Evolutionary conservation across 1,140 invertebrate genomes (phyloP), one percentile per base, ranked within the genome.

Genomic region (Bombus confusus): DNA sequence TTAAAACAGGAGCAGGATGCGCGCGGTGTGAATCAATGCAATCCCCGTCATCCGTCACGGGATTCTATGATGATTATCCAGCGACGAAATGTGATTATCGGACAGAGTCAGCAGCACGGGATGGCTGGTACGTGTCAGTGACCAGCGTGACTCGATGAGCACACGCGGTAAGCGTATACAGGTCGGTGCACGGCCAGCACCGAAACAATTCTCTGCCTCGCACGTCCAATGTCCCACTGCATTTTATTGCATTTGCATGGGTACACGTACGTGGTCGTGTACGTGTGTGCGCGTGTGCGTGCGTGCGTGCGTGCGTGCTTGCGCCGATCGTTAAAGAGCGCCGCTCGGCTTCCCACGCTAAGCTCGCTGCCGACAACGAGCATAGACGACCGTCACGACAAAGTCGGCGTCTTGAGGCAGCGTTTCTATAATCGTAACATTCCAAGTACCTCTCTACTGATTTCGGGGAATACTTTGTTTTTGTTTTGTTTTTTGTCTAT

Each of bases 271-370:
- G 74, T 9, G 34, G 2, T 2, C 28, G 18, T 3, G 12, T 4
- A 22, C 4, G 31, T 9, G 18, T 43, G 59, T 31, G 83, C 47
- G 73, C 6, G 18, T 18, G 47, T 18, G 47, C 47, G 47, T 52
- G 15, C 5, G 47, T 22, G 18, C 47, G 37, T 39, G 37, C 37
- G 37, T 39, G 37, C 37, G 37, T 39, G 37, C 3, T 52, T 22
- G 47, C 66, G 73, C 25, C 78, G 83, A 86, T 87, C 87, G 80
- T 88, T 88, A 86, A 86, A 88, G 85, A 83, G 85, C 76, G 52
- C 79, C 83, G 64, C 74, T 82, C 79, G 79, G 75, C 84, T 88
- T 86, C 84, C 87, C 79, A 88, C 84, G 79, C 47, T 64, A 62
- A 87, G 37, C 47, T 59, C 52, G 47, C 13, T 39, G 41, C 34